Base-by-base conservation (phyloP, 2,888 invertebrate species). In the Keiferia lycopersicella region DNA sequence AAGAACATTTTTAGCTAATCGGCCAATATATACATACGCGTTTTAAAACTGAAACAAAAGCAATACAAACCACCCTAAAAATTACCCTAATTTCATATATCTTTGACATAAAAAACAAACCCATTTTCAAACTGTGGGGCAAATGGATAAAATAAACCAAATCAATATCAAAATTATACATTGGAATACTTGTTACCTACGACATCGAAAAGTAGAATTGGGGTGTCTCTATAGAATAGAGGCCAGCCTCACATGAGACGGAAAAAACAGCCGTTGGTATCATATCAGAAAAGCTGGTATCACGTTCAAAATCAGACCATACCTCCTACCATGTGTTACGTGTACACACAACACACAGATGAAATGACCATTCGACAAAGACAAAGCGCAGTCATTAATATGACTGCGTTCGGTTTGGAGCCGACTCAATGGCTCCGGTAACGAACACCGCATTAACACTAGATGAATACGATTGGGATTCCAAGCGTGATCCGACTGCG, bases 341-440 rank as follows among this genome's bases (percentile, higher is more conserved):
- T 51, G 20, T 20, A 77, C 76, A 77, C 79, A 67, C 80, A 77
- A 80, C 81, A 80, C 80, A 81, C 79, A 81, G 78, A 77, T 75
- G 79, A 72, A 84, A 81, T 78, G 81, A 76, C 77, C 79, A 78
- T 72, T 71, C 71, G 89, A 89, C 88, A 76, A 74, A 84, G 87
- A 90, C 84, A 84, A 86, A 90, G 82, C 75, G 81, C 69, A 73
- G 77, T 79, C 88, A 90, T 90, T 87, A 89, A 89, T 90, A 88
- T 77, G 74, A 75, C 68, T 62, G 62, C 39, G 51, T 62, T 51
- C 73, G 76, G 78, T 77, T 76, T 72, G 68, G 71, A 56, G 51
- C 48, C 12, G 53, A 58, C 64, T 50, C 71, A 75, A 77, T 74
- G 76, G 71, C 74, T 68, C 78, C 72, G 74, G 76, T 80, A 80